Conservation (phyloP, 1,140 invertebrate species). For the Anthonomus grandis region DNA sequence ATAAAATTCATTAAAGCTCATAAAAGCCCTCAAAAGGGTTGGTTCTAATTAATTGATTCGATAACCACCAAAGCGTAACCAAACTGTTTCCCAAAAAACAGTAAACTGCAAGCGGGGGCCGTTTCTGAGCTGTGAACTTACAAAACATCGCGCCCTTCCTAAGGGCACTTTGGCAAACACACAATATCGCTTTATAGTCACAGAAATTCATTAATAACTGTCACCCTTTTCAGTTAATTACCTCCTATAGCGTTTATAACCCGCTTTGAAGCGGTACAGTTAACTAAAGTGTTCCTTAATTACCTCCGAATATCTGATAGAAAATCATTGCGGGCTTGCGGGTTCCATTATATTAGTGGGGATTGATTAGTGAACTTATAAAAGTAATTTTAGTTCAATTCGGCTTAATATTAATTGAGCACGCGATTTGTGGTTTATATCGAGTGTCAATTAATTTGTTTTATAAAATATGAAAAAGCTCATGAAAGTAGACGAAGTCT, state of each 20-base stretch:
- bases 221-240: conserved; percentile 28
- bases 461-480: no score
- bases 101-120: conserved; percentile 13
- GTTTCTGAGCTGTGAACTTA: conserved; percentile 18
- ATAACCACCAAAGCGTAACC: no score
- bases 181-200: conserved; percentile 27
- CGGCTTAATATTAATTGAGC: conserved; percentile 1
- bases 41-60: no score
- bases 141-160: conserved; percentile 1
- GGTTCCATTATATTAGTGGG: conserved; percentile 13
- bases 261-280: conserved; percentile 24
- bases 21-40: no score
- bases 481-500: no score
- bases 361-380: conserved; percentile 19
- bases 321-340: conserved; percentile 13
- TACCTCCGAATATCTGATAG: conserved; percentile 21
- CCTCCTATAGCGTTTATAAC: conserved; percentile 26
- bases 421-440: background rate
- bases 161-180: conserved; percentile 16
- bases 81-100: conserved; percentile 1
- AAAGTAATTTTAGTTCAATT: conserved; percentile 25
- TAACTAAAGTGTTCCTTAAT: conserved; percentile 26
- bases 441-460: no score
- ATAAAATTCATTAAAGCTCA: no score
- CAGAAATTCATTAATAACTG: conserved; percentile 28